Base-by-base conservation (phyloP, 30 jellyfish, hydroid and myxozoan genomes). In the Cassiopea xamachana region DNA sequence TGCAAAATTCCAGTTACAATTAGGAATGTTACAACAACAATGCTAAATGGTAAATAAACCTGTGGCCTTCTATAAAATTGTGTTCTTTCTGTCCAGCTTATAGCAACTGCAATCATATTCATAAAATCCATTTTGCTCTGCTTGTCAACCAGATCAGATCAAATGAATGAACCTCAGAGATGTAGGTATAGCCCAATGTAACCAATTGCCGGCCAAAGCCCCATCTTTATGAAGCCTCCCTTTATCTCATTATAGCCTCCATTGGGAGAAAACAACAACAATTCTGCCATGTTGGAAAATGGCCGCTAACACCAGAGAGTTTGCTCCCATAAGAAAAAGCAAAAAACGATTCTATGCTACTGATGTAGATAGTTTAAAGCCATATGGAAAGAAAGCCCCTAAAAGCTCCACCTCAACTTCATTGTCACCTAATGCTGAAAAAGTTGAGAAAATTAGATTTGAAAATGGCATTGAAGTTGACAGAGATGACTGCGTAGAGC, bases 401-500 rank as follows among this genome's bases (percentile, higher is more conserved):
- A 17, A 44, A 8, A 46, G 39, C 71, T 13, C 49, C 60, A 73
- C 15, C 0, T 5, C 46, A 16, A 51, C 12, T 5, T 46, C 73
- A 12, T 18, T 7, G 15, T 70, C 1, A 2, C n/a, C 76, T 9
- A 67, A 49, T 4, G 48, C 87, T 27, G 84, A 75, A 15, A 93
- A 74, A 1, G 18, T 80, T 43, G 97, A 90, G 49, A 79, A 94
- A 19, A 13, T 94, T 1, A 87, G 98, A 45, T 79, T 60, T 48
- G 69, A 82, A 70, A 68, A 90, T 89, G 94, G 97, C 18, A 94
- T 94, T 46, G 97, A 91, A 77, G 96, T 87, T 18, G 98, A 94
- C 59, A 95, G 27, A 3, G 96, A 87, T 16, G 76, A 59, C 89
- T 86, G 92, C 68, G 98, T 98, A 1, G 84, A 47, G 8, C 98